Evolutionary conservation across 2,113 vertebrate species (phyloP), one percentile per base, ranked within the genome.

Genomic region (Corythaixoides concolor): DNA sequence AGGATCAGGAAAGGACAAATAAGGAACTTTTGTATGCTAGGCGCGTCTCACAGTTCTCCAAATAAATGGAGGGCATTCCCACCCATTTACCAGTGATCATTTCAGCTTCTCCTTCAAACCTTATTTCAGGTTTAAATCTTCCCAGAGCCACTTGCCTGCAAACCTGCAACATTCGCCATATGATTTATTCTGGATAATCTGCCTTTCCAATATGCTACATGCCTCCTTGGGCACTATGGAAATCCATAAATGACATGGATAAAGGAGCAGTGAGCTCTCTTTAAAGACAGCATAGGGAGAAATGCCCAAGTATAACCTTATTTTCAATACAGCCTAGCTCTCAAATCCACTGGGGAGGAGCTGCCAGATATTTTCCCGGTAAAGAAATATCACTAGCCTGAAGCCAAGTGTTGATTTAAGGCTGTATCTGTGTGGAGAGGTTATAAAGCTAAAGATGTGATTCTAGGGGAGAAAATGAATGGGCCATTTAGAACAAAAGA

Each of bases 331-430:
- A 84, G 88, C 24, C 73, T 58, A 28, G 27, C 89, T 90, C 70
- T 73, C 63, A 81, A 28, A 83, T 70, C 30, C 67, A 43, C 59
- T 56, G 53, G n/a, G 77, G 53, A 81, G 45, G 35, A 87, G 53
- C 82, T 88, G 91, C 55, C 80, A 93, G 88, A 41, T 85, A 87
- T 82, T 93, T 85, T 94, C 59, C 64, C 70, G 62, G 41, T 92
- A 79, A 77, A 90, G 88, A 94, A 97, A 92, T 92, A 89, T 76
- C 70, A 62, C 64, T 93, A 79, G 82, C 88, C 72, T 77, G 64
- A 85, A 89, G 94, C 72, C 78, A 85, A 90, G 70, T 0, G 1
- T 35, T 92, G 80, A 95, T 91, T 90, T 95, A 85, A 88, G 55
- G 76, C 81, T 15, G 1, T 58, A 76, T 73, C 86, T 81, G 35